These are phyloP conservation scores for Azorinus chamasolen DNA, from an alignment of 2,888 invertebrate genomes.

Conservation along the genomic window DNA sequence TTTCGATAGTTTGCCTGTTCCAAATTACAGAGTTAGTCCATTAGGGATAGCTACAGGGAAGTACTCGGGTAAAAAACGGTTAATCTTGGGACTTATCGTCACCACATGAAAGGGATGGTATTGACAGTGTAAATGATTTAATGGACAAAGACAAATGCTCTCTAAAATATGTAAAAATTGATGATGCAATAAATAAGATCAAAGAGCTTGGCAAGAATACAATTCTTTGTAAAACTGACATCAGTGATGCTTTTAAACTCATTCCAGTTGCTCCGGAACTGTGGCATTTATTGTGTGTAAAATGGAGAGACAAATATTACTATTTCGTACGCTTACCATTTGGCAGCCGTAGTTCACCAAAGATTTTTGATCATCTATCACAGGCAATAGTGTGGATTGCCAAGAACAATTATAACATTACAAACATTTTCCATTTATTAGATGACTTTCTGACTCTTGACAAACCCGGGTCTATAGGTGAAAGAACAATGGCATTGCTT, in stretches of 20 bases:
- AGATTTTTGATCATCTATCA: constrained; percentile 50
- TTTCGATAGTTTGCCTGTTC: constrained; percentile 35
- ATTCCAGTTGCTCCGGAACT: constrained; percentile 36
- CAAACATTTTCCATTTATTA: constrained; percentile 44
- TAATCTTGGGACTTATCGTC: constrained; percentile 62
- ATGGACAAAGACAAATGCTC: constrained; percentile 57
- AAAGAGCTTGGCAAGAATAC: constrained; percentile 20
- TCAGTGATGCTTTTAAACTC: constrained; percentile 54
- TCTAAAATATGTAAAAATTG: constrained; percentile 50
- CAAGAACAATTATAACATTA: constrained; percentile 35
- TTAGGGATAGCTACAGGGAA: constrained; percentile 52
- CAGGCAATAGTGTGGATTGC: constrained; percentile 56
- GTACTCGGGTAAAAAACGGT: constrained; percentile 52
- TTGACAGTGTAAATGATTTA: constrained; percentile 53
- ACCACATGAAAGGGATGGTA: constrained; percentile 48
- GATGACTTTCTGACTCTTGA: constrained; percentile 57
- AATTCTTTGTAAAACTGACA: constrained; percentile 49
- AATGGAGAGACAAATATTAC: constrained; percentile 47
- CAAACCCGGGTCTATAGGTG: constrained; percentile 9
- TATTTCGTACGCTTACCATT: constrained; percentile 17
- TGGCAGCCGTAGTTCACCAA: constrained; percentile 49
- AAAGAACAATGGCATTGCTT: constrained; percentile 50
- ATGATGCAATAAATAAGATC: constrained; percentile 58
- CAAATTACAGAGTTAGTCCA: constrained; percentile 42
- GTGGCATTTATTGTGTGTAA: constrained; percentile 42